Evolutionary conservation across 2,113 vertebrate genomes (phyloP).

Genomic region (Isichthys henryi): DNA sequence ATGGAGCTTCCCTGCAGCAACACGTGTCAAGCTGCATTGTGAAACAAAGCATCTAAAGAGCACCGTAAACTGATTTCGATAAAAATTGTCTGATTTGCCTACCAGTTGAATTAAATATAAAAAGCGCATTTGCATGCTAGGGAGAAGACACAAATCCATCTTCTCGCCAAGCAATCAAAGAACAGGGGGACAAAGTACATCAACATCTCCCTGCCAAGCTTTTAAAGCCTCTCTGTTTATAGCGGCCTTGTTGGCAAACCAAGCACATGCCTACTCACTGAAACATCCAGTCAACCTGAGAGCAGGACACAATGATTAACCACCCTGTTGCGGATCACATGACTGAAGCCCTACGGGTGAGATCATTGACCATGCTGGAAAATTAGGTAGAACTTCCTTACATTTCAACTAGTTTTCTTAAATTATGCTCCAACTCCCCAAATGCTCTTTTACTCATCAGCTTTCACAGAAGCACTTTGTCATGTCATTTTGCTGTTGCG

Average conservation of each 20-base stretch:
- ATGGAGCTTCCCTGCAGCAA: not conserved
- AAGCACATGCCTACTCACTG: not conserved
- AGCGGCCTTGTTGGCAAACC: not conserved
- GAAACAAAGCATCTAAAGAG: not conserved
- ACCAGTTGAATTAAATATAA: not conserved
- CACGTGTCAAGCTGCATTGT: not conserved
- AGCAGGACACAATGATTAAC: constrained; percentile 11
- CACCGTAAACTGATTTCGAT: not conserved
- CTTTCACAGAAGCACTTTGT: not conserved
- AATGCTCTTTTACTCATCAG: not conserved
- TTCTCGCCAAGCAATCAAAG: not conserved
- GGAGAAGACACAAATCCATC: not conserved
- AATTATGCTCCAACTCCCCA: not conserved
- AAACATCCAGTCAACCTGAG: not conserved
- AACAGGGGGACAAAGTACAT: not conserved
- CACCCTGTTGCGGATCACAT: constrained; percentile 6
- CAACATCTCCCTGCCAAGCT: not conserved
- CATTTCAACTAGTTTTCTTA: not conserved
- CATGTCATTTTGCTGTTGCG: not conserved
- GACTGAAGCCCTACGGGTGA: not conserved
- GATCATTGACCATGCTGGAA: not conserved
- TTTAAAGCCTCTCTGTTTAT: not conserved
- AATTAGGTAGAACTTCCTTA: not conserved
- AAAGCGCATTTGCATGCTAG: not conserved
- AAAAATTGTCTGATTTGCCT: not conserved